Evolutionary conservation across 2,888 invertebrate genomes (phyloP).

Genomic region (Metellina segmentata): DNA sequence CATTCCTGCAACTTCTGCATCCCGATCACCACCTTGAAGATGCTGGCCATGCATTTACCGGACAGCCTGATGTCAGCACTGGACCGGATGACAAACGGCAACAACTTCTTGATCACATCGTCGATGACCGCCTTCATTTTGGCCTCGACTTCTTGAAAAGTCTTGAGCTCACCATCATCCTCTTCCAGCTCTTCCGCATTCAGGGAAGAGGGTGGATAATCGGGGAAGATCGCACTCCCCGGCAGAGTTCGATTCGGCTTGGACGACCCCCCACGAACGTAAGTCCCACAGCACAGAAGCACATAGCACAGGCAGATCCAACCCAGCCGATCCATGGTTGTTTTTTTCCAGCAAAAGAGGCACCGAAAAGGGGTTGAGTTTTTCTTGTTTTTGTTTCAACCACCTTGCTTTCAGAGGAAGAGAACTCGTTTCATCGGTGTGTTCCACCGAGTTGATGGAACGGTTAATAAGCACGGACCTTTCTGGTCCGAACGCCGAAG

Average conservation of each 20-base stretch:
- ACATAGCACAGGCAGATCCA: background rate
- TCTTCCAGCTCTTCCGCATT: background rate
- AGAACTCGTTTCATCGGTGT: conserved; percentile 34
- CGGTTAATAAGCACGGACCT: conserved; percentile 28
- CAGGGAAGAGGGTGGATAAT: conserved; percentile 21
- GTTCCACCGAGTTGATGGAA: conserved; percentile 22
- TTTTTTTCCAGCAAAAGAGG: too few species aligned
- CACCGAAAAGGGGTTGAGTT: too few species aligned
- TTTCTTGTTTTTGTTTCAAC: too few species aligned
- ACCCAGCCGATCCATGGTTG: conserved; percentile 1
- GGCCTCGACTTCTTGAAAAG: conserved; percentile 62
- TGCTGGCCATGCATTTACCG: conserved; percentile 71
- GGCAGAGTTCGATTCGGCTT: conserved; percentile 15
- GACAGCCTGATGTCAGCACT: conserved; percentile 71
- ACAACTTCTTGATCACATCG: conserved; percentile 64
- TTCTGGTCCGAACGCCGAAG: background rate
- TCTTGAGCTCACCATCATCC: conserved; percentile 64
- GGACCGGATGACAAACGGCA: conserved; percentile 67
- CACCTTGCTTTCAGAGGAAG: background rate
- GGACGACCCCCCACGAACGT: background rate
- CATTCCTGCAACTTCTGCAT: conserved; percentile 75
- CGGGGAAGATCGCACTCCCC: conserved; percentile 39
- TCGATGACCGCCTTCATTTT: conserved; percentile 65
- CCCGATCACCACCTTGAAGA: conserved; percentile 68
- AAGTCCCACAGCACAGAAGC: background rate